Evolutionary conservation across 2,797 vertebrate genomes (phyloP).

Genomic region (Cryptoblepharus egeriae): DNA sequence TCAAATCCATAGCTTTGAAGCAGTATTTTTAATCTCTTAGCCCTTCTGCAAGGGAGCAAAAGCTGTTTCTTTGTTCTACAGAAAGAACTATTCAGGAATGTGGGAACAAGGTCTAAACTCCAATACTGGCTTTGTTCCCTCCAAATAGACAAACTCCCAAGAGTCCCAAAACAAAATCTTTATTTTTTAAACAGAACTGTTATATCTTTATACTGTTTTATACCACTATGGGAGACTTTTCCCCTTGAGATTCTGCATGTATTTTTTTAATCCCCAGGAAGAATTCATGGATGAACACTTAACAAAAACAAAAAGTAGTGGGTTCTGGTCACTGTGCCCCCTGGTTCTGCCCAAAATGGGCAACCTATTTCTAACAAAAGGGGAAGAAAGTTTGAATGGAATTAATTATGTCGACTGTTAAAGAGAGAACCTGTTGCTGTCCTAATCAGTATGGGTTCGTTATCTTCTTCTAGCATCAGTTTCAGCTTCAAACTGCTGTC

Average conservation of each 20-base stretch:
- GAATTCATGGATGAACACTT: slow-evolving; percentile 23
- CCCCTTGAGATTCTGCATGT: neutral
- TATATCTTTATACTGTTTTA: slow-evolving; percentile 15
- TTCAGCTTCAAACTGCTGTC: slow-evolving; percentile 43
- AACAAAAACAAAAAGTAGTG: slow-evolving; percentile 44
- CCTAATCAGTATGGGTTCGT: slow-evolving; percentile 48
- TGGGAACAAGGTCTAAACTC: neutral
- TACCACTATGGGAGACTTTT: slow-evolving; percentile 15
- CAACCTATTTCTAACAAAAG: slow-evolving; percentile 35
- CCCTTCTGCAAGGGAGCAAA: neutral
- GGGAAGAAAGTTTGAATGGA: slow-evolving; percentile 32
- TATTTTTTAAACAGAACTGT: neutral
- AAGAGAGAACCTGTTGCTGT: slow-evolving; percentile 50
- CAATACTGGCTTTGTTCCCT: neutral
- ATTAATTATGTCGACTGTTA: slow-evolving; percentile 35
- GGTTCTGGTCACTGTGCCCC: slow-evolving; percentile 40
- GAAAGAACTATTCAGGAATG: neutral
- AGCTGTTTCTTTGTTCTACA: neutral
- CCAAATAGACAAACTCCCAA: neutral
- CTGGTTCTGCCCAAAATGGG: slow-evolving; percentile 15
- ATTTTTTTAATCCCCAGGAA: slow-evolving; percentile 32
- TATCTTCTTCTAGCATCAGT: slow-evolving; percentile 44
- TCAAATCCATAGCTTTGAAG: neutral
- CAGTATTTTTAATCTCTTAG: neutral
- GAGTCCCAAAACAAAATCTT: neutral